Evolutionary conservation across 1,140 invertebrate genomes (phyloP).

Genomic region (Anoplolepis gracilipes): DNA sequence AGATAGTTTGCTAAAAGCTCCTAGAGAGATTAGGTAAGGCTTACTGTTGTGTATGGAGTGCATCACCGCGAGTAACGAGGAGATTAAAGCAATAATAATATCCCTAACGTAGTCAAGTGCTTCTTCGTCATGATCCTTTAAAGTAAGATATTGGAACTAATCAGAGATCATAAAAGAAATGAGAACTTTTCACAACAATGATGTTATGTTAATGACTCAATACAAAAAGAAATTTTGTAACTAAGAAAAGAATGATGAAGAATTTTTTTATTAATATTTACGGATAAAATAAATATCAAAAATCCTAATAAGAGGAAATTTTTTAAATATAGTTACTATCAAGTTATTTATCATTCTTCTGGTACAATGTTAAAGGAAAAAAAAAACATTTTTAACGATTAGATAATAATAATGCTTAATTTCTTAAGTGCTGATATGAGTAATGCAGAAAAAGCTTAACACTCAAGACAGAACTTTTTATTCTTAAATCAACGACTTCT

Average conservation of each 20-base stretch:
- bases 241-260: neutral
- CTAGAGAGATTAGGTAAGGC: conserved; percentile 42
- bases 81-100: conserved; percentile 40
- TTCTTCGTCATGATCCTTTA: conserved; percentile 7
- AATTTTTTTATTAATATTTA: neutral
- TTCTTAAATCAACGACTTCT: neutral
- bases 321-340: neutral
- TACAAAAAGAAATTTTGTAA: neutral
- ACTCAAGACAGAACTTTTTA: neutral
- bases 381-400: neutral
- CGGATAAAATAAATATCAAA: neutral
- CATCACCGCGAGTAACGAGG: conserved; percentile 36
- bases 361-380: neutral
- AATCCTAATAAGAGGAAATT: neutral
- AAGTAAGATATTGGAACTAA: neutral
- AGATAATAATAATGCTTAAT: neutral
- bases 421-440: neutral
- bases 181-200: neutral
- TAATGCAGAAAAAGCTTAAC: neutral
- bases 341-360: neutral
- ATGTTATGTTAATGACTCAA: neutral
- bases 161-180: neutral
- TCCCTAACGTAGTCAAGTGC: neutral
- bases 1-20: conserved; percentile 50
- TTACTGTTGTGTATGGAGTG: conserved; percentile 24